Percentiles rank a stretch among this genome's conserved stretches.
These are phyloP conservation scores for Champsocephalus esox DNA, from an alignment of 2,797 vertebrate genomes.

Conservation along the genomic window DNA sequence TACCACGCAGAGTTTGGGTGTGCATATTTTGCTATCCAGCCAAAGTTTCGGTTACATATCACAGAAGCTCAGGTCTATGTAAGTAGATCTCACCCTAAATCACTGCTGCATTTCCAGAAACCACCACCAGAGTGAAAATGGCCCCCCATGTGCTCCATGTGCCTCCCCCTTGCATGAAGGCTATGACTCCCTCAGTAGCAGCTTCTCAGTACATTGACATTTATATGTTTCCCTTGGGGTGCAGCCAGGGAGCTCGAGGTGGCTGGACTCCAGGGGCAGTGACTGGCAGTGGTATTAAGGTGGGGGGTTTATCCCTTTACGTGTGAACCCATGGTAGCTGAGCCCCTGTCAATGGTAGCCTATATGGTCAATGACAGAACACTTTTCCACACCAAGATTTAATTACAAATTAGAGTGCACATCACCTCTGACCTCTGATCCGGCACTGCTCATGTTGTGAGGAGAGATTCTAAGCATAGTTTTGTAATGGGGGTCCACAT, in stretches of 20 bases:
- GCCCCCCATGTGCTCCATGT: conserved; percentile 23
- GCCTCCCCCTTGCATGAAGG: conserved; percentile 24
- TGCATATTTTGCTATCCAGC: conserved; percentile 50
- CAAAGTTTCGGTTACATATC: conserved; percentile 64
- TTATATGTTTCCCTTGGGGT: conserved; percentile 73
- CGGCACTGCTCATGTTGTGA: conserved; percentile 31
- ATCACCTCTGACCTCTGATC: conserved; percentile 75
- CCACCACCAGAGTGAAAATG: conserved; percentile 57
- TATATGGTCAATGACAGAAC: conserved; percentile 73
- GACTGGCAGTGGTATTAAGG: conserved; percentile 42
- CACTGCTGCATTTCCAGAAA: conserved; percentile 61
- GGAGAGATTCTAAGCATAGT: conserved; percentile 58
- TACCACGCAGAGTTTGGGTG: conserved; percentile 40
- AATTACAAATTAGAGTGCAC: conserved; percentile 75
- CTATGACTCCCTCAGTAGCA: conserved; percentile 49
- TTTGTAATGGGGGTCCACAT: conserved; percentile 36
- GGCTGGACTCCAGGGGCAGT: conserved; percentile 40
- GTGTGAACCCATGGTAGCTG: conserved; percentile 54
- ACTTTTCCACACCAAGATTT: conserved; percentile 77
- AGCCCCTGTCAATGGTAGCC: conserved; percentile 63
- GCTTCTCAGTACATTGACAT: conserved; percentile 64
- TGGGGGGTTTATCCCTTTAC: conserved; percentile 45
- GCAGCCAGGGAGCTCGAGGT: conserved; percentile 56
- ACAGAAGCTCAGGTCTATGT: conserved; percentile 54
- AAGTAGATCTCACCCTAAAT: conserved; percentile 63